Percentiles rank a stretch among this genome's conserved stretches.
phyloP scores from a whole-genome alignment of 1,140 invertebrate species.

The Dendrolimus punctatus region DNA sequence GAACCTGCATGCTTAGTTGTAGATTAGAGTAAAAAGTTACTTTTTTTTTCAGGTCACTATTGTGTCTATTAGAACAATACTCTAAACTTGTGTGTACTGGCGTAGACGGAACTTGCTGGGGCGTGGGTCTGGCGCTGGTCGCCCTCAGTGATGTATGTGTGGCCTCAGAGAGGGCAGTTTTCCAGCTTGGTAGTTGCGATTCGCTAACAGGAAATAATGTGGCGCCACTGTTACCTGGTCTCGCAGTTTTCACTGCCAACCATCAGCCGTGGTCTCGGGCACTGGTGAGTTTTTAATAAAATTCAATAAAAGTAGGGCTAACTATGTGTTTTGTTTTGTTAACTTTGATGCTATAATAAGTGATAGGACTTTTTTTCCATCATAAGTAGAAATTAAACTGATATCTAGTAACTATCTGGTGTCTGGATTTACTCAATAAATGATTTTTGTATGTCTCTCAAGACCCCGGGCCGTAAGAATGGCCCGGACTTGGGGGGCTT shows the following conservation, averaged over 20 bases:
- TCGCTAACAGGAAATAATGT: constrained; percentile 25
- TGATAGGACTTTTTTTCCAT: no score
- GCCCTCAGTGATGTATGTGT: constrained; percentile 48
- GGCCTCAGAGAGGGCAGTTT: constrained; percentile 48
- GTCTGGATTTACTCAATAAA: no score
- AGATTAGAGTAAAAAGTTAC: not conserved
- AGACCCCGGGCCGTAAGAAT: no score
- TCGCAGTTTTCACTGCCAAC: constrained; percentile 24
- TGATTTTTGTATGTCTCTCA: no score
- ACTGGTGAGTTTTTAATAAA: constrained; percentile 28
- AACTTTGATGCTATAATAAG: not conserved
- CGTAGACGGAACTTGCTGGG: constrained; percentile 40
- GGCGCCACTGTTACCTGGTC: constrained; percentile 29
- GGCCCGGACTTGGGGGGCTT: no score
- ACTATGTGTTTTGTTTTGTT: not conserved
- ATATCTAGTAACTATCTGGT: no score
- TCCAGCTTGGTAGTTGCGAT: not conserved
- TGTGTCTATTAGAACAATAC: constrained; percentile 32
- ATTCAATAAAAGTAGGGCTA: not conserved
- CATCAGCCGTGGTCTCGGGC: constrained; percentile 23
- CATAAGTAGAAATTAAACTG: no score
- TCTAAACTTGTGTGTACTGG: constrained; percentile 41
- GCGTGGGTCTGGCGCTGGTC: constrained; percentile 44
- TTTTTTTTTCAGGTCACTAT: constrained; percentile 27
- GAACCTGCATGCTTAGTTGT: not conserved